Evolutionary conservation across 2,797 vertebrate genomes (phyloP).

Genomic region (Uromys caudimaculatus): DNA sequence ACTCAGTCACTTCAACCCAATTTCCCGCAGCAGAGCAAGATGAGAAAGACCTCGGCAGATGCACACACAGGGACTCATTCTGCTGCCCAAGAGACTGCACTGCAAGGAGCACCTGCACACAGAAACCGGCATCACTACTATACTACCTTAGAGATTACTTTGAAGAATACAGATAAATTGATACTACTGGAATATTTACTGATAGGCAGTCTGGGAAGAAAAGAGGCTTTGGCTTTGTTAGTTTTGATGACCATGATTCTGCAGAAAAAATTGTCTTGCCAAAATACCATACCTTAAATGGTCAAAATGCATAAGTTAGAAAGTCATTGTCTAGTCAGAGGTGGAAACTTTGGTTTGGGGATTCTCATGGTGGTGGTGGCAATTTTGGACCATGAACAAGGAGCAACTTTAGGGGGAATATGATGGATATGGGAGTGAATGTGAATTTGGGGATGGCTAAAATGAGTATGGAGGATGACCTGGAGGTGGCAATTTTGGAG

Average conservation of each 20-base stretch:
- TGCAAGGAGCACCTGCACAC: conserved; percentile 78
- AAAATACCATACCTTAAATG: background rate
- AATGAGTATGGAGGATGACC: background rate
- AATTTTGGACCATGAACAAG: background rate
- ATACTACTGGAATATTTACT: conserved; percentile 91
- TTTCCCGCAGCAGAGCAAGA: conserved; percentile 82
- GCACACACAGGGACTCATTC: conserved; percentile 85
- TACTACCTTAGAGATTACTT: background rate
- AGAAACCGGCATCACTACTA: conserved; percentile 63
- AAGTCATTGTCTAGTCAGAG: background rate
- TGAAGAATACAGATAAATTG: conserved; percentile 82
- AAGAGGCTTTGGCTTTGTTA: conserved; percentile 92
- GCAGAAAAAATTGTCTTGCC: conserved; percentile 88
- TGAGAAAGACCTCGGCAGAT: conserved; percentile 82
- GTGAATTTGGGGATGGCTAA: background rate
- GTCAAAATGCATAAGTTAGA: background rate
- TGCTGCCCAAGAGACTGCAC: conserved; percentile 71
- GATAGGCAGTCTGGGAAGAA: conserved; percentile 92
- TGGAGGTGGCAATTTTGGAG: background rate
- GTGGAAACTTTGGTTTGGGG: background rate
- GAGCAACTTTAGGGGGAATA: background rate
- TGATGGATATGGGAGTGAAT: background rate
- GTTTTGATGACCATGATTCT: conserved; percentile 91
- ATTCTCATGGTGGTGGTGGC: background rate
- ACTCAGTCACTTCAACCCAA: conserved; percentile 81